phyloP scores from a whole-genome alignment of 2,888 invertebrate species.

The Nasonia oneida region DNA sequence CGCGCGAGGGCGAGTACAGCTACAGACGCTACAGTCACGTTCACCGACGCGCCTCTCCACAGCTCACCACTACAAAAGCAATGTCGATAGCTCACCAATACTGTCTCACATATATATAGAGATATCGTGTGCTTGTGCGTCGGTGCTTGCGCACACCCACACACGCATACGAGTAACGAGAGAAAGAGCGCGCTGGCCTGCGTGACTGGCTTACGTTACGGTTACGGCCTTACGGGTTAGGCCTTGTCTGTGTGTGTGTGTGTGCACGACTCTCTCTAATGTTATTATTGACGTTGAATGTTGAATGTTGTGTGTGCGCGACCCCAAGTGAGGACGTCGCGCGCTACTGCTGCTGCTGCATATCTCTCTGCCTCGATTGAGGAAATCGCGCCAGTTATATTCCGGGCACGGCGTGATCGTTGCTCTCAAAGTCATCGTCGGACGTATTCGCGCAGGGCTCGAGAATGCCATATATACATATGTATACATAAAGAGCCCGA shows the following conservation, averaged over 20 bases:
- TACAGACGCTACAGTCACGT: too few relatives aligned
- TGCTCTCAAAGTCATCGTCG: constrained; percentile 9
- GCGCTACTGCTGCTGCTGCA: constrained; percentile 7
- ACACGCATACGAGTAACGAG: not conserved
- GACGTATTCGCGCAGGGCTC: not conserved
- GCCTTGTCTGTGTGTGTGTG: not conserved
- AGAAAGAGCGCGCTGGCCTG: not conserved
- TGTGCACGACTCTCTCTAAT: constrained; percentile 52
- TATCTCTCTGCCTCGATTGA: constrained; percentile 2
- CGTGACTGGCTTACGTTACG: too few relatives aligned
- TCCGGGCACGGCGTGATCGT: constrained; percentile 1
- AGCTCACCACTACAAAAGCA: not conserved
- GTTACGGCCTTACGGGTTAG: not conserved
- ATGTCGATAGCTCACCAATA: not conserved
- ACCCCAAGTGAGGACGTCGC: constrained; percentile 52
- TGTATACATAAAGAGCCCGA: not conserved
- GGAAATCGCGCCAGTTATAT: not conserved
- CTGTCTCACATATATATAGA: not conserved
- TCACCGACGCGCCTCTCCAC: not conserved
- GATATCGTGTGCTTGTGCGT: not conserved
- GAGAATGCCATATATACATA: not conserved
- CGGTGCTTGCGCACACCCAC: not conserved
- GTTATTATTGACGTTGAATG: constrained; percentile 63
- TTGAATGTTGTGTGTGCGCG: constrained; percentile 52
- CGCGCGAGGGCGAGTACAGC: not conserved